Percentiles rank a stretch among this genome's conserved stretches.
Conservation (phyloP, 2,888 invertebrate species). For the Ichneumoninae sp. region DNA sequence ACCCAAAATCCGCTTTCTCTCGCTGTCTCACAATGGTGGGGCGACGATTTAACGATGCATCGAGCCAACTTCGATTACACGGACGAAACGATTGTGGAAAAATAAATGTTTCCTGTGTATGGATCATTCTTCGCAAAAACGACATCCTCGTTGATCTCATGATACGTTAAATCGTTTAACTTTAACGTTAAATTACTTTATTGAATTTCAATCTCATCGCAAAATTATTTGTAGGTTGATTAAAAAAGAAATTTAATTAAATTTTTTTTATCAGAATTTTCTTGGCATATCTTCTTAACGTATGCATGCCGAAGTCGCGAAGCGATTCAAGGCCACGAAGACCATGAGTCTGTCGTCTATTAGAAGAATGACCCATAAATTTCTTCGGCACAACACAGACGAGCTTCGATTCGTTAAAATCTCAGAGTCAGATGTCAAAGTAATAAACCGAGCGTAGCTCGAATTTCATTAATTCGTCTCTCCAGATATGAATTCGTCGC, state of each 20-base stretch:
- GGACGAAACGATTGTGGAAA: not conserved
- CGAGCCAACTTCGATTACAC: not conserved
- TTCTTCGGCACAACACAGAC: too few relatives aligned
- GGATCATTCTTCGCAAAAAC: not conserved
- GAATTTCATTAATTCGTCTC: constrained; percentile 11
- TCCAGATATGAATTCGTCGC: not conserved
- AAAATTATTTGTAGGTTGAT: not conserved
- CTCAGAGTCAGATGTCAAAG: not conserved
- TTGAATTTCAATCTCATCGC: not conserved
- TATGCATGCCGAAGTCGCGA: not conserved
- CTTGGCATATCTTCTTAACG: not conserved
- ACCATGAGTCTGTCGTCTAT: not conserved
- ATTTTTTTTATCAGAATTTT: not conserved
- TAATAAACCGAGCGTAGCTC: not conserved
- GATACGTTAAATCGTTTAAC: not conserved
- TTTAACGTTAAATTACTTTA: not conserved
- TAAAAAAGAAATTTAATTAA: not conserved
- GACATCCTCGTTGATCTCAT: not conserved
- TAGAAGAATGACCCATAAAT: not conserved
- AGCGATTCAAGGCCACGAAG: not conserved
- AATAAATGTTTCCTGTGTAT: not conserved
- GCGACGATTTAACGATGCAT: not conserved
- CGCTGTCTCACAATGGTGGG: not conserved
- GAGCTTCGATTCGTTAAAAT: not conserved
- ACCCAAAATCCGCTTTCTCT: not conserved